Base-by-base conservation (phyloP, 2,113 vertebrate species). In the Ardeotis arabs region DNA sequence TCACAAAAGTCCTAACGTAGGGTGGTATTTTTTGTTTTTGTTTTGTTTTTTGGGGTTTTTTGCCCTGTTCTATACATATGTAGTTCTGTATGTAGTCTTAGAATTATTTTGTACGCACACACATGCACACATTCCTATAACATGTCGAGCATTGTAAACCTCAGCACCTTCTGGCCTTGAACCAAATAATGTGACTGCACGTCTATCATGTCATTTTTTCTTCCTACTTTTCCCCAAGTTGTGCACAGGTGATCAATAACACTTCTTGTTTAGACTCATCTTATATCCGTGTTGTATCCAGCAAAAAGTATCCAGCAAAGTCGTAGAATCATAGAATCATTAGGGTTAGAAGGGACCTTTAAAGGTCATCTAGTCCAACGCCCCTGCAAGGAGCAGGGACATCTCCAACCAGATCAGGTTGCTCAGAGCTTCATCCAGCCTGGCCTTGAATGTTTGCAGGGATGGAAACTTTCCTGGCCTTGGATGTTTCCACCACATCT, bases 151-250 rank as follows among this genome's bases (percentile, higher is more conserved):
- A 35, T 45, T 66, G 33, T 69, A 41, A 73, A 70, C 8, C 45
- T 77, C 37, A 53, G 22, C 21, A 66, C 9, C 41, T 73, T 47
- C 62, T 76, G 58, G 10, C 21, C 66, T 87, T 85, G 84, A 76
- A 91, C 16, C 10, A 58, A 52, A 73, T 49, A 44, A 53, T 53
- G 59, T 35, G 55, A 35, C 29, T 85, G 21, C 15, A 12, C 11
- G 41, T 69, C 44, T 73, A 15, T 49, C 0, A 0, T 69, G 33
- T 28, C 2, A 5, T 56, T 58, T 84, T 41, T 62, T 18, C 25
- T 28, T 25, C 22, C 31, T 66, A 4, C 28, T 80, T 89, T 90
- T 83, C 35, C 24, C 67, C 50, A 70, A 35, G 47, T 11, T 82
- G 13, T 22, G 69, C 75, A 47, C 76, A 68, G 20, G 9, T 50